Evolutionary conservation across 2,113 vertebrate species (phyloP).

Genomic region (Hypanus sabinus): DNA sequence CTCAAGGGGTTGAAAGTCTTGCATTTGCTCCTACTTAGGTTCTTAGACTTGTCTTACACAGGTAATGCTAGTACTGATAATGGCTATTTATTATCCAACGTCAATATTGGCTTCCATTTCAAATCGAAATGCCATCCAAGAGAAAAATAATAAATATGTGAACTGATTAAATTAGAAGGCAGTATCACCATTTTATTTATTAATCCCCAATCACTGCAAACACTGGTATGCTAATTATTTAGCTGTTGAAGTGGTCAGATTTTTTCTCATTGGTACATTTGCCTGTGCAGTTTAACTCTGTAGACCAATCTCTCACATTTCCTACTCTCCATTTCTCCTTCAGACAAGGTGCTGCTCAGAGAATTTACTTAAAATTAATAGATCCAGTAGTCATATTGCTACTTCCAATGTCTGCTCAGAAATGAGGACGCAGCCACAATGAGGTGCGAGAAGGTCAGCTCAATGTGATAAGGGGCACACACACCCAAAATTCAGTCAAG

Average conservation of each 20-base stretch:
- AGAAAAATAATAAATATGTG: not conserved
- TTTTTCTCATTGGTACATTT: constrained; percentile 16
- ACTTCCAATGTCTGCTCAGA: not conserved
- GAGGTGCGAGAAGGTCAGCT: not conserved
- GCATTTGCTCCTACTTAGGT: no score
- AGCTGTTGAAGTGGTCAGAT: not conserved
- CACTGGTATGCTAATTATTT: not conserved
- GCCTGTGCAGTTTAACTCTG: constrained; percentile 17
- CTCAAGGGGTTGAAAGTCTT: no score
- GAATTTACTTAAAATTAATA: constrained; percentile 8
- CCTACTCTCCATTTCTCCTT: constrained; percentile 4
- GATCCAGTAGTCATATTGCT: constrained; percentile 17
- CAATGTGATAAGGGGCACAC: not conserved
- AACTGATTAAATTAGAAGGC: constrained; percentile 12
- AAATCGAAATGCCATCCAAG: not conserved
- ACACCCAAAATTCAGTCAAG: not conserved
- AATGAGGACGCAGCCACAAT: not conserved
- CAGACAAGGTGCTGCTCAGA: not conserved
- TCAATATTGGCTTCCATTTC: constrained; percentile 20
- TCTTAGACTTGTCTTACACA: not conserved
- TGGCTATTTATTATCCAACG: not conserved
- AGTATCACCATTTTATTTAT: constrained; percentile 4
- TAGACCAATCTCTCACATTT: not conserved
- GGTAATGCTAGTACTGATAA: not conserved
- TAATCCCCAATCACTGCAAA: not conserved